Base-by-base conservation (phyloP, 2,888 invertebrate species). In the Watsonalla cultraria region DNA sequence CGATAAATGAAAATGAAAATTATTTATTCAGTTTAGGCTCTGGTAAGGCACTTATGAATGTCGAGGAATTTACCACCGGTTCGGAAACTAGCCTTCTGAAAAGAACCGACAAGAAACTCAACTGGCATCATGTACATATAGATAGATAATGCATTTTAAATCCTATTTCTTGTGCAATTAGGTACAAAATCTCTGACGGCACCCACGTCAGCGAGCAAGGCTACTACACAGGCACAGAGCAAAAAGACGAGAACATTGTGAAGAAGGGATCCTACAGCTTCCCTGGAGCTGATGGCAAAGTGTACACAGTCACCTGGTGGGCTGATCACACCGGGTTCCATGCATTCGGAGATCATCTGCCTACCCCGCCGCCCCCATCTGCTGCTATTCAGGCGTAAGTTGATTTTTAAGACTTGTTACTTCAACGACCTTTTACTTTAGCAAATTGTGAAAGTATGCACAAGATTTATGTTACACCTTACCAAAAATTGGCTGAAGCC, bases 231-330 rank as follows among this genome's bases (percentile, higher is more conserved):
- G 77, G 87, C 67, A 80, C 82, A 0, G 80, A 78, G 37, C 77
- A 80, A 0, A 75, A 78, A 0, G 71, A 84, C n/a, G 86, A 88
- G 54, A 87, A 79, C 57, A 61, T 86, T 0, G 91, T 91, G 51
- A 91, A 91, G 77, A 85, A 81, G 51, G 91, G 91, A 53, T 91
- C 86, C 80, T 91, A 91, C 66, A 86, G 88, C 0, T 91, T 72
- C 73, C 65, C 72, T 0, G 91, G 81, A 0, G 74, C 70, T 51
- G 88, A 91, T 46, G 90, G 90, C 64, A 86, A 81, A 61, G 71
- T 76, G 8, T 91, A 91, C 82, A 84, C 85, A 0, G 86, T 87
- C 33, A 84, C 76, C 1, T 91, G 84, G 70, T 89, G 84, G 79
- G 91, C 91, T 34, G 91, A 91, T 61, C 73, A 84, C 15, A 86